These are phyloP conservation scores for Bovichtus diacanthus DNA, from an alignment of 2,797 vertebrate species.

Conservation along the genomic window DNA sequence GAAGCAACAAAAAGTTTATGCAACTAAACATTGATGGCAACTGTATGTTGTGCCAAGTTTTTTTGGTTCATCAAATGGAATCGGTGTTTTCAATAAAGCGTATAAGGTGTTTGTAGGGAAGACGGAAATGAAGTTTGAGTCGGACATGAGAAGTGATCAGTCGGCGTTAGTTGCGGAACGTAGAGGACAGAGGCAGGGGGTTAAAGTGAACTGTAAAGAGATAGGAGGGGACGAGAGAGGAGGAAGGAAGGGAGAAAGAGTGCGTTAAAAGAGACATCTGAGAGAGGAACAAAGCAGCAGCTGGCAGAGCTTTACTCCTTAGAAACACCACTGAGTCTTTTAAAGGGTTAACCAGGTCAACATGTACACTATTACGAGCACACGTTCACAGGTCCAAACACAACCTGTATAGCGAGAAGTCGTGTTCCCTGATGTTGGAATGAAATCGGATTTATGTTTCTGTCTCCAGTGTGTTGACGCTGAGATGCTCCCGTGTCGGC, in stretches of 20 bases:
- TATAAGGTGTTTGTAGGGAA: background rate
- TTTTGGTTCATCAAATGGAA: background rate
- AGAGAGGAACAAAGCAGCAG: conserved; percentile 68
- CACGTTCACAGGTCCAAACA: conserved; percentile 34
- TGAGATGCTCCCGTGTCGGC: conserved; percentile 14
- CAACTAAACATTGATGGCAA: background rate
- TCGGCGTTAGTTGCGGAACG: background rate
- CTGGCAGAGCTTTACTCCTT: conserved; percentile 65
- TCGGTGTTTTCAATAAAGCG: background rate
- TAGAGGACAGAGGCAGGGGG: background rate
- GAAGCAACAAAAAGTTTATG: background rate
- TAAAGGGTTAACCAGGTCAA: conserved; percentile 65
- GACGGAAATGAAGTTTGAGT: background rate
- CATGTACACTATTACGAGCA: conserved; percentile 14
- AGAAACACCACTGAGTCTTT: conserved; percentile 52
- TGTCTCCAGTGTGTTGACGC: conserved; percentile 21
- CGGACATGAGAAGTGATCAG: background rate
- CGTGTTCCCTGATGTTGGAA: conserved; percentile 17
- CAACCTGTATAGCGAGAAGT: conserved; percentile 3
- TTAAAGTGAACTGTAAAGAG: conserved; percentile 9
- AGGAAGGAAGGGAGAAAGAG: conserved; percentile 6
- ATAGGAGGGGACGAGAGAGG: background rate
- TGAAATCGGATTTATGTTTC: conserved; percentile 32
- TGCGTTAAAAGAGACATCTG: conserved; percentile 72
- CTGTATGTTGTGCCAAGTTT: background rate